Conservation (phyloP, 2,888 invertebrate species). For the Pristionchus japonicus region DNA sequence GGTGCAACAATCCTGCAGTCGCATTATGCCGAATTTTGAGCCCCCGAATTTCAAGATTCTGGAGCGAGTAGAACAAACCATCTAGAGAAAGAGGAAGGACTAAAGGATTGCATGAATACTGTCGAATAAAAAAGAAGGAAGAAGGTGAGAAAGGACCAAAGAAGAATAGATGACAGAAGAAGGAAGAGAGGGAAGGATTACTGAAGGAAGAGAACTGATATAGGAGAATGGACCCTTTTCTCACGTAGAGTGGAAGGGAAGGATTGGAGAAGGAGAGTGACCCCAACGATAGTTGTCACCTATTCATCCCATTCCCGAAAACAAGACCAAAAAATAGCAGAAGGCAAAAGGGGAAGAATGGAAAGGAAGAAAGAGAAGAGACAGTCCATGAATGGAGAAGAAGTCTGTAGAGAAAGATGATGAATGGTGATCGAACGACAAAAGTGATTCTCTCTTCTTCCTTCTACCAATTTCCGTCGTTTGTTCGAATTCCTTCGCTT, state of each 20-base stretch:
- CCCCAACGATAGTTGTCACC: not conserved
- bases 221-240: not conserved
- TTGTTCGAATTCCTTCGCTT: not conserved
- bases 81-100: not conserved
- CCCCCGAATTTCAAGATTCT: not conserved
- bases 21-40: not conserved
- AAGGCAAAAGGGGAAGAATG: not conserved
- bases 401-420: not conserved
- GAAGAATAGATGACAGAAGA: not conserved
- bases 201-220: not conserved
- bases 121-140: not conserved
- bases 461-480: not conserved
- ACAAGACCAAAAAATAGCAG: not conserved
- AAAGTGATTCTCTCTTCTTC: not conserved
- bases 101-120: not conserved
- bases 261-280: not conserved
- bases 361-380: not conserved
- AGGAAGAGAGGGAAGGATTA: not conserved
- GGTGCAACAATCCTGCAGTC: not conserved
- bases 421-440: not conserved
- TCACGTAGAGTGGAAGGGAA: not conserved
- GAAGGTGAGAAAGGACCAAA: not conserved
- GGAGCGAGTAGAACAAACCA: not conserved
- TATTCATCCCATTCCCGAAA: not conserved
- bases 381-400: not conserved